These are phyloP conservation scores for Eupleurogrammus muticus DNA, from an alignment of 2,797 vertebrate species.

Conservation along the genomic window DNA sequence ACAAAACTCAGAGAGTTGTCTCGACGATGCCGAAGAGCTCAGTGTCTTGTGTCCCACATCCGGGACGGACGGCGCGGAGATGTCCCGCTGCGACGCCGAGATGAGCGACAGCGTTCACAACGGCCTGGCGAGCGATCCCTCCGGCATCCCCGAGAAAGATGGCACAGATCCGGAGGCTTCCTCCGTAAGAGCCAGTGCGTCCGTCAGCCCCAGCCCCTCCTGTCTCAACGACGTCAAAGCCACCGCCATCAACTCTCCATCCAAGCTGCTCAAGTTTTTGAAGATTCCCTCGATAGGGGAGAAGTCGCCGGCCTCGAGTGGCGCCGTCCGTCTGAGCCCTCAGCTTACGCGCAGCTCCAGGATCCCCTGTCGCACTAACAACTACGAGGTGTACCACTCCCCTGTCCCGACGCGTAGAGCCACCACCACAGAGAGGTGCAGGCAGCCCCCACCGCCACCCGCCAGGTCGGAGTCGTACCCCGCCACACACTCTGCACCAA, in stretches of 20 bases:
- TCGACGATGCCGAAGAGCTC: constrained; percentile 60
- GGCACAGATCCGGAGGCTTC: constrained; percentile 61
- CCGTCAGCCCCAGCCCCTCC: constrained; percentile 83
- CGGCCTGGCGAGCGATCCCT: constrained; percentile 58
- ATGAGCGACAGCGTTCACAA: constrained; percentile 61
- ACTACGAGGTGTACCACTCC: constrained; percentile 91
- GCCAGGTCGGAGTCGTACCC: constrained; percentile 83
- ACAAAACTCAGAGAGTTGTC: constrained; percentile 40
- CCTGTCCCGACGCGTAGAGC: constrained; percentile 86
- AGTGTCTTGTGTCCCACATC: constrained; percentile 58
- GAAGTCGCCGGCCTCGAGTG: constrained; percentile 80
- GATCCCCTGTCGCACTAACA: constrained; percentile 93
- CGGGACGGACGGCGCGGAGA: constrained; percentile 56
- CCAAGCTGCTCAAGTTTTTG: constrained; percentile 91
- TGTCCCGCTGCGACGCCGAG: constrained; percentile 69
- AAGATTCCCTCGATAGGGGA: constrained; percentile 90
- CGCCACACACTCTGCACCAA: constrained; percentile 82
- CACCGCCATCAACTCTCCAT: constrained; percentile 87
- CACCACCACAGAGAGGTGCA: constrained; percentile 84
- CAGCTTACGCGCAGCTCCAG: constrained; percentile 92
- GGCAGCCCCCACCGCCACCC: constrained; percentile 80
- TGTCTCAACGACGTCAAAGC: constrained; percentile 84
- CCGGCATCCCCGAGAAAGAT: constrained; percentile 67
- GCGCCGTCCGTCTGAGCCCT: constrained; percentile 89
- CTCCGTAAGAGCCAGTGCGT: constrained; percentile 80